These are phyloP conservation scores for Peromyscus nudipes DNA, from an alignment of 2,797 vertebrate genomes.

Conservation along the genomic window DNA sequence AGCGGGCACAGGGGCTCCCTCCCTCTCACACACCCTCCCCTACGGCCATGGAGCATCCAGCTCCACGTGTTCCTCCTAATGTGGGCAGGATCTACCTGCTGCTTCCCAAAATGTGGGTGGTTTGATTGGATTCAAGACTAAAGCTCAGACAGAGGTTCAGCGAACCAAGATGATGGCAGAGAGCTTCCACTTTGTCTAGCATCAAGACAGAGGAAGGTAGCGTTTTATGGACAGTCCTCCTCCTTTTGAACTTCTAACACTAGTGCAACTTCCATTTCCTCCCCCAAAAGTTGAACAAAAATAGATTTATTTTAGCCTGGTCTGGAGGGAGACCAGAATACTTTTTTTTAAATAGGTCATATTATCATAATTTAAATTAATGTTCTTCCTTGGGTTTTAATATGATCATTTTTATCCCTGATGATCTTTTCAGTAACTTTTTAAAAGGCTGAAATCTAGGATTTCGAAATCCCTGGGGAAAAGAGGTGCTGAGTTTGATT, in stretches of 20 bases:
- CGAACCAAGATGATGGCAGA: slow-evolving; percentile 55
- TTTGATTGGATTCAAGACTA: neutral
- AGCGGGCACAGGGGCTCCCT: neutral
- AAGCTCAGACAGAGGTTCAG: neutral
- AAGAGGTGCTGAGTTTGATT: slow-evolving; percentile 78
- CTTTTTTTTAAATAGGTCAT: slow-evolving; percentile 86
- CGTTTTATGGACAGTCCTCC: neutral
- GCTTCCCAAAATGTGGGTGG: neutral
- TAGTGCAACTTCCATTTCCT: slow-evolving; percentile 68
- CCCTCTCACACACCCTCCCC: neutral
- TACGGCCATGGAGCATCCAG: neutral
- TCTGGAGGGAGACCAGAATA: slow-evolving; percentile 79
- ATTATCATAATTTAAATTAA: slow-evolving; percentile 88
- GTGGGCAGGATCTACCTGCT: neutral
- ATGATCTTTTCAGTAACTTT: slow-evolving; percentile 84
- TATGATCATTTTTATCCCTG: slow-evolving; percentile 81
- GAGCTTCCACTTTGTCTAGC: neutral
- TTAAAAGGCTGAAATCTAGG: slow-evolving; percentile 76
- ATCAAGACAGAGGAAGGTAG: slow-evolving; percentile 69
- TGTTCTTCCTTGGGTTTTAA: slow-evolving; percentile 81
- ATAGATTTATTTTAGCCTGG: slow-evolving; percentile 78
- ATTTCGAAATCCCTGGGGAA: slow-evolving; percentile 76
- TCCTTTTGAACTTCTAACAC: slow-evolving; percentile 71
- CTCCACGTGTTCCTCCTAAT: neutral
- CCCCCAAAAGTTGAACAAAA: slow-evolving; percentile 70